Base-by-base conservation (phyloP, 2,797 vertebrate species). In the Arnoldichthys spilopterus region DNA sequence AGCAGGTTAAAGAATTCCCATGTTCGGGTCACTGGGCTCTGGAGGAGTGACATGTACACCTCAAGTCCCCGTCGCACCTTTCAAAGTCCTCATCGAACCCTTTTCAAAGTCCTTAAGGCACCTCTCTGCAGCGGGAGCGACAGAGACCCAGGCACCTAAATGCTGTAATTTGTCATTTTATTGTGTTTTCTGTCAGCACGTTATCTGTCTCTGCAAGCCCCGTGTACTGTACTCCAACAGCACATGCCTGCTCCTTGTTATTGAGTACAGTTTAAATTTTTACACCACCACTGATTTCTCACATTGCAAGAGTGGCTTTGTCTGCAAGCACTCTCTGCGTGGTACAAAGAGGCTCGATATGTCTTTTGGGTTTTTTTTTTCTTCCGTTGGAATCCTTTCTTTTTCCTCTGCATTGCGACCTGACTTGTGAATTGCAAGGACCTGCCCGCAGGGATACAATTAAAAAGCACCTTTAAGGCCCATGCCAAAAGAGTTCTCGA, bases 1-100 rank as follows among this genome's bases (percentile, higher is more conserved):
- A 84, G 82, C 84, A 85, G 92, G 93, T 94, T 91, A 92, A 92
- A 84, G 80, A 80, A 92, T 93, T 94, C 92, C 92, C 91, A 93
- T 92, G 92, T 93, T 77, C 89, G 86, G 93, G 92, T 86, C 78
- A 82, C 74, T 85, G 83, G 79, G 82, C 83, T 72, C 73, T 74
- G 75, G 76, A 85, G 83, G 77, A 76, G 68, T 79, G 76, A 83
- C 76, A 85, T 77, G 69, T 51, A 85, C 74, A 85, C 84, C 81
- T 78, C 37, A 77, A 77, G 77, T 77, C 78, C 47, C 79, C 59
- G 47, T 58, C 49, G 67, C 69, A 77, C 81, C 77, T 79, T 76
- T 72, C 68, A 74, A 77, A 73, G 84, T 82, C 37, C 63, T 76
- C 51, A 51, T 56, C 40, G 58, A 78, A 76, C 71, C 70, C 58